Evolutionary conservation across 2,888 invertebrate species (phyloP).

Genomic region (Stramonita haemastoma): DNA sequence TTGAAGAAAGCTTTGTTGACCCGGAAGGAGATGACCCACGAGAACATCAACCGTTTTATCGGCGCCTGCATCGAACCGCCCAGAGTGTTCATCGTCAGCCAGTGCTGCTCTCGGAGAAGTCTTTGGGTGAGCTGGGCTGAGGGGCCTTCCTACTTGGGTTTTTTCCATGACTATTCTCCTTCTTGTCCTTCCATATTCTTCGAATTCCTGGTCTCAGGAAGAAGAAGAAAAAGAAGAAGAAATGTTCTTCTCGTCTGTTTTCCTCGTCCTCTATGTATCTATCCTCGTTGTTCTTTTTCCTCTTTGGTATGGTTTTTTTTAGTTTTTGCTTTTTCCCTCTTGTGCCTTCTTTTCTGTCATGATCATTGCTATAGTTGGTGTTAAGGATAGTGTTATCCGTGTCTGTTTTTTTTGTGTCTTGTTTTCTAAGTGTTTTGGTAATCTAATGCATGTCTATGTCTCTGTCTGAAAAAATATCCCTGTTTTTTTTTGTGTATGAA

Average conservation of each 20-base stretch:
- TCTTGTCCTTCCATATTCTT: not conserved
- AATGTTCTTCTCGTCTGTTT: too few relatives aligned
- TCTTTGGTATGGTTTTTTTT: too few relatives aligned
- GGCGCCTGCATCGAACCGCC: slow-evolving; percentile 76
- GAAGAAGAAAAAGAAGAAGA: too few relatives aligned
- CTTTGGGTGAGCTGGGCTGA: slow-evolving; percentile 62
- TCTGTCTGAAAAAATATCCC: not conserved
- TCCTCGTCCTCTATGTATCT: too few relatives aligned
- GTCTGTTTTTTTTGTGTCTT: too few relatives aligned
- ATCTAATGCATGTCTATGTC: not conserved
- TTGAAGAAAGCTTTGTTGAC: slow-evolving; percentile 74
- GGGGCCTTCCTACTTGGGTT: not conserved
- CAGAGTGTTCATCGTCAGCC: slow-evolving; percentile 72
- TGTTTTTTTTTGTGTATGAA: not conserved
- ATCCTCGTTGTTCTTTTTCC: too few relatives aligned
- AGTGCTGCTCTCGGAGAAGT: slow-evolving; percentile 74
- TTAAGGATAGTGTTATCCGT: too few relatives aligned
- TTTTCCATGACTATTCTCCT: not conserved
- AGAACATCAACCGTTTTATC: slow-evolving; percentile 75
- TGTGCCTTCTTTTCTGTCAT: too few relatives aligned
- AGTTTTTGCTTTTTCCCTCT: too few relatives aligned
- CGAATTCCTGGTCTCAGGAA: too few relatives aligned
- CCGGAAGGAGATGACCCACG: slow-evolving; percentile 75
- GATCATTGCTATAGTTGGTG: too few relatives aligned
- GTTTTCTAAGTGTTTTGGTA: too few relatives aligned